These are phyloP conservation scores for Anas georgica DNA, from an alignment of 2,797 vertebrate species.

Conservation along the genomic window DNA sequence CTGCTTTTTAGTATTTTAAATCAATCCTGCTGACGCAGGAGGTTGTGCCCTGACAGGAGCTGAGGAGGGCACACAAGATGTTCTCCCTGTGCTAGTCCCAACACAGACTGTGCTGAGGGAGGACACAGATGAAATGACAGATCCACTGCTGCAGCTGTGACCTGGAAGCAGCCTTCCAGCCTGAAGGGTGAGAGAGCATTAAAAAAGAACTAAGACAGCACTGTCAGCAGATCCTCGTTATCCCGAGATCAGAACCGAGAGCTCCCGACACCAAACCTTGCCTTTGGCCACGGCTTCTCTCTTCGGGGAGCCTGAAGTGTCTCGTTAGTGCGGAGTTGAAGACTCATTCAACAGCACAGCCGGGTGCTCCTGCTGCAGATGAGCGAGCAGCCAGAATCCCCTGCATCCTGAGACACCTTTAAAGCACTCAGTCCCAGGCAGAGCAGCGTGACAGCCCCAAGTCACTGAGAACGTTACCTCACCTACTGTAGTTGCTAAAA, in stretches of 20 bases:
- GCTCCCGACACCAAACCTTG: neutral
- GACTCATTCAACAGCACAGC: rapidly evolving
- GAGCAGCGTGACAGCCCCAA: neutral
- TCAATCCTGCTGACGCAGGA: neutral
- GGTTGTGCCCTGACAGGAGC: neutral
- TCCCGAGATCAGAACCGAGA: neutral
- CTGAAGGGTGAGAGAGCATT: conserved; percentile 4
- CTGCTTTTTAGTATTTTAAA: neutral
- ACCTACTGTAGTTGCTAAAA: neutral
- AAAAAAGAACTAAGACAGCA: neutral
- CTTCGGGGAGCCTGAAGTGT: neutral
- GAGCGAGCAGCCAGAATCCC: neutral
- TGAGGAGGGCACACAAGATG: neutral
- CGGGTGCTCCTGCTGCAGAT: neutral
- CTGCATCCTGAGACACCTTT: neutral
- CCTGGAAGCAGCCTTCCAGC: neutral
- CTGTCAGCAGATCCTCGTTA: neutral
- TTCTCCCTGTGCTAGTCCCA: neutral
- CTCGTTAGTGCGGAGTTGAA: rapidly evolving
- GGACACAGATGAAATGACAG: neutral
- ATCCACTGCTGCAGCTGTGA: conserved; percentile 5
- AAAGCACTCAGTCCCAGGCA: neutral
- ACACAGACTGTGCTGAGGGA: neutral
- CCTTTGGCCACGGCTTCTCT: neutral
- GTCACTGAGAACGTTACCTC: neutral